Evolutionary conservation across 2,888 invertebrate species (phyloP), one percentile per base, ranked within the genome.

Genomic region (Lycocerus yunnanus): DNA sequence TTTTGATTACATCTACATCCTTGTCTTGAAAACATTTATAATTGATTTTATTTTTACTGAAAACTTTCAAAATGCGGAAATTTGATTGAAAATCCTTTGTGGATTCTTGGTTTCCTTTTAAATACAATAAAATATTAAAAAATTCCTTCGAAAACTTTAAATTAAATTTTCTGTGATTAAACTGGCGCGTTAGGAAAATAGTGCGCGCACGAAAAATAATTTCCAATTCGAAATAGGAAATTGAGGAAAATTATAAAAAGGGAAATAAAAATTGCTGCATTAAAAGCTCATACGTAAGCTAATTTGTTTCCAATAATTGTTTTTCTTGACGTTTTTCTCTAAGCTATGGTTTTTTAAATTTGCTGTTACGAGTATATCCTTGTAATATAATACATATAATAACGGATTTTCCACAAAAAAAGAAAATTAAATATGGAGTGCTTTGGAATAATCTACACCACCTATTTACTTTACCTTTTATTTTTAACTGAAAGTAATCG

Each of bases 91-190:
- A 69, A 67, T 74, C 78, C 77, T 78, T 77, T 75, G 76, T 71
- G 78, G 73, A 63, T 67, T 68, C 66, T 61, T 18, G 15, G 11
- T 18, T 61, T 61, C 70, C 27, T 27, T 74, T 76, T 72, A 76
- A 78, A 78, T 73, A 73, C 72, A 75, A 77, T 77, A 78, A 78
- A 78, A 76, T 77, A 78, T 77, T 78, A 77, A 77, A 27, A 27
- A 78, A 69, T 75, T 73, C 70, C 72, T 72, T 77, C 73, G 72
- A 71, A 68, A 72, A 60, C 66, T 71, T 61, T 20, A 13, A 16
- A 66, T 66, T 61, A 11, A 61, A 61, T 61, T 61, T 61, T 16
- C 6, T 10, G n/a, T 61, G 61, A 61, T 61, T 61, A 24, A 61
- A 61, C 13, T 27, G n/a, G 5, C 27, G 27, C 27, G 27, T 27